Evolutionary conservation across 2,797 vertebrate species (phyloP), one percentile per base, ranked within the genome.

Genomic region (Sternotherus odoratus): DNA sequence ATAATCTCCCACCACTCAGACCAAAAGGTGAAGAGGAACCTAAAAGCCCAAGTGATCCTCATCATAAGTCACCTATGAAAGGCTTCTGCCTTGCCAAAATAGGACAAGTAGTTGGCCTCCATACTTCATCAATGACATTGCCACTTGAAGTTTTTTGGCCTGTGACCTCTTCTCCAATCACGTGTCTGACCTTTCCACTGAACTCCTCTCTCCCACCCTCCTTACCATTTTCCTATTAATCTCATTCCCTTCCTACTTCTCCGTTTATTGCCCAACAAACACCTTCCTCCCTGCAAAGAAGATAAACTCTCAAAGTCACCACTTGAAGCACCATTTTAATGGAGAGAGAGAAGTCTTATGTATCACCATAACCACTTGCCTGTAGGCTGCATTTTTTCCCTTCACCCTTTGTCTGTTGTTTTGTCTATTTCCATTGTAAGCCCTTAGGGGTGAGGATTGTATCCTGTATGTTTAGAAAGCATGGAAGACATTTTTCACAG

Each of bases 391-490:
- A 2, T 49, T 33, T 10, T 19, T 10, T 7, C 51, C 1, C n/a
- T 80, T n/a, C 46, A 75, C 75, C 83, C 51, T 24, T 5, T 53
- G 51, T 24, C 6, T 88, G 90, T 94, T 88, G 80, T 93, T 95
- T 96, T 91, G 79, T 19, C 56, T 91, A 50, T 94, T 97, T 93
- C 79, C 19, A 26, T 79, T 95, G 96, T 95, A 79, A 57, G 66
- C 89, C 82, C 23, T 69, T 66, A 21, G 9, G 81, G 60, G 33
- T n/a, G 16, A 21, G 33, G 33, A 66, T 36, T 66, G 33, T 15
- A 16, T 66, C 60, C 17, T 66, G 19, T 66, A n/a, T 66, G 17
- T 36, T 66, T 66, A 66, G 33, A 66, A 66, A 66, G 16, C 16
- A 66, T 5, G 17, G 33, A 66, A 17, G 60, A 66, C 33, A 66